Percentiles rank a stretch among this genome's conserved stretches.
phyloP scores from a whole-genome alignment of 2,113 vertebrate species.

The Diadophis punctatus region DNA sequence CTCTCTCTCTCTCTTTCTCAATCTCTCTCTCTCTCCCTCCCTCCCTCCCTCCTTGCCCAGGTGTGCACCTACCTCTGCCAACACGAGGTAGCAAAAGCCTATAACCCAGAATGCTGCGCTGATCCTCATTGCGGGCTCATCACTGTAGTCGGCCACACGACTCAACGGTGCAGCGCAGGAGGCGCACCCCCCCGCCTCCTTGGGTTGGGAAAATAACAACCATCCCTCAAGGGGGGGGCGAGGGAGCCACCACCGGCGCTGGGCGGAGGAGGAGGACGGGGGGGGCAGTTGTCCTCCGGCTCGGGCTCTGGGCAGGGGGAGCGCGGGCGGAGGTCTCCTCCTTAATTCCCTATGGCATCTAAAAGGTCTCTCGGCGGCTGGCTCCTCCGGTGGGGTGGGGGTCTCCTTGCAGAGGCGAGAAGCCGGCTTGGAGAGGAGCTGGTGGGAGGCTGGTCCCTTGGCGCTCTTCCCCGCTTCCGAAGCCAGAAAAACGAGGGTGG shows the following conservation, averaged over 20 bases:
- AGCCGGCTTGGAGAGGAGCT: not conserved
- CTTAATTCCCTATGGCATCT: not conserved
- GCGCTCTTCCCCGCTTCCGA: no score
- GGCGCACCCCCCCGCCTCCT: conserved; percentile 89
- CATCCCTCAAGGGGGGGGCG: conserved; percentile 82
- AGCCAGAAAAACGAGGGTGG: not conserved
- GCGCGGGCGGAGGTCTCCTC: not conserved
- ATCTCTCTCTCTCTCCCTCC: conserved; percentile 9
- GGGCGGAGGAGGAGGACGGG: not conserved
- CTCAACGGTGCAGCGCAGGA: conserved; percentile 72
- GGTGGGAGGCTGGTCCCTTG: rapidly evolving
- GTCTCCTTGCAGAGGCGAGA: not conserved
- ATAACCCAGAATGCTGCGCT: conserved; percentile 81
- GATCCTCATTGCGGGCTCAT: conserved; percentile 90
- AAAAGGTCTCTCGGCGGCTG: not conserved
- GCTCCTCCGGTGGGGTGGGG: not conserved
- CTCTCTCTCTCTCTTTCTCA: no score
- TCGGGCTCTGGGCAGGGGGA: conserved; percentile 30
- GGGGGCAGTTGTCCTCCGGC: conserved; percentile 34
- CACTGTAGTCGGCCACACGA: conserved; percentile 70
- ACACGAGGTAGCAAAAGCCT: conserved; percentile 83
- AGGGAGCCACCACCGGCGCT: conserved; percentile 42
- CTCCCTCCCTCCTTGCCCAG: not conserved
- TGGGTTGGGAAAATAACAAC: conserved; percentile 80
- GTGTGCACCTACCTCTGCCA: conserved; percentile 82